Conservation (phyloP, 2,888 invertebrate species). For the Ellobium chinense region DNA sequence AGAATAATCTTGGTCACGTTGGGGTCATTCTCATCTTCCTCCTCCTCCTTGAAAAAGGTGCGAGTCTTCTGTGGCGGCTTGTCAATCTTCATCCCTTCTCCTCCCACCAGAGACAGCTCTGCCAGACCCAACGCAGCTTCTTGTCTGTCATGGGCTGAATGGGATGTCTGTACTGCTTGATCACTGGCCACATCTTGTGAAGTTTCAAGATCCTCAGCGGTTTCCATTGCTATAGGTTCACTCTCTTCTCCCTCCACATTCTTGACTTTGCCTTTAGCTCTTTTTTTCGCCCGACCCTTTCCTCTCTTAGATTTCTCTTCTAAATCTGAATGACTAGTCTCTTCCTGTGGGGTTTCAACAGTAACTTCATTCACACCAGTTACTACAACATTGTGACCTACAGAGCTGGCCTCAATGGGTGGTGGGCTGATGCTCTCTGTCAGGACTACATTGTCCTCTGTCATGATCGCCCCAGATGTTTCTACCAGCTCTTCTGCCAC, state of each 20-base stretch:
- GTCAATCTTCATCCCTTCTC: slow-evolving; percentile 18
- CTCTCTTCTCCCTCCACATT: too few species aligned
- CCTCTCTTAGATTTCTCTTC: neutral
- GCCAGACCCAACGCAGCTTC: slow-evolving; percentile 44
- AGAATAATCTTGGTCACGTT: slow-evolving; percentile 44
- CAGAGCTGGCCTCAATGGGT: neutral
- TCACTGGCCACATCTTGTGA: neutral
- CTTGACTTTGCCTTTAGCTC: neutral
- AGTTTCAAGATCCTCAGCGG: neutral
- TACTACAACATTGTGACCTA: neutral
- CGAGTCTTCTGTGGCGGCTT: neutral
- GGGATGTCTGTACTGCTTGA: slow-evolving; percentile 7
- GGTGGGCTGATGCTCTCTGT: neutral
- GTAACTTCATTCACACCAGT: neutral
- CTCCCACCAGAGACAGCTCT: slow-evolving; percentile 35
- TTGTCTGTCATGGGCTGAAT: slow-evolving; percentile 38
- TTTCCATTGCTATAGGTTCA: neutral
- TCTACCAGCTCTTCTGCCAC: slow-evolving; percentile 23
- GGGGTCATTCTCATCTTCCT: slow-evolving; percentile 41
- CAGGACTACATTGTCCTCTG: neutral
- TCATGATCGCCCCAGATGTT: neutral
- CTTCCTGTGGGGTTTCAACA: neutral
- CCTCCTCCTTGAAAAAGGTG: slow-evolving; percentile 41
- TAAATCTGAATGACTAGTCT: neutral
- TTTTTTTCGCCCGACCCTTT: neutral